Evolutionary conservation across 2,797 vertebrate species (phyloP), one percentile per base, ranked within the genome.

Genomic region (Apogon hyalosoma): DNA sequence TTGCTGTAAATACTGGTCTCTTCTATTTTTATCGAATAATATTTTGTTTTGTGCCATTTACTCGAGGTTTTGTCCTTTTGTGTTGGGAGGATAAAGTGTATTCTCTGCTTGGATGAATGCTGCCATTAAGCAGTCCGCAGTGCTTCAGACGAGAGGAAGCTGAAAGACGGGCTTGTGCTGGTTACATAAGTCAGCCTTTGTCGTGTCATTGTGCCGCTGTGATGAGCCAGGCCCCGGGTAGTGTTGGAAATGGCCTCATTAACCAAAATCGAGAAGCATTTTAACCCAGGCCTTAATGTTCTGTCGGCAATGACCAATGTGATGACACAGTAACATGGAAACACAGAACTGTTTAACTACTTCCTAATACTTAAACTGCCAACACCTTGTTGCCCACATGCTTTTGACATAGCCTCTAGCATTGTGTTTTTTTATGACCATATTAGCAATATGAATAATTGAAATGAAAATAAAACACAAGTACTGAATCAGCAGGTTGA

Each of bases 161-260:
- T 91, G 86, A 91, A 87, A 83, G 79, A 71, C 65, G 1, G 73
- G 71, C 63, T 65, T 88, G 87, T 84, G 78, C 56, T 51, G 75
- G 80, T 90, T 87, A 80, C 85, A 82, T 90, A 92, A 90, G 80
- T 82, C 11, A 4, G 64, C 59, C 75, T 86, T 84, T 88, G 88
- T 87, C 38, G 48, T 61, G 66, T 72, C 59, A 81, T 79, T 82
- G 80, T 82, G 68, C 55, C 3, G n/a, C 58, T 72, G 77, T 61
- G 80, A 75, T 62, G 64, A 80, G 69, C 76, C 66, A 4, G 54
- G 60, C 63, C 9, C 39, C 0, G 55, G 53, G 67, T 62, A 71
- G 16, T 68, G n/a, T 62, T 72, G 64, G 60, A 72, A 67, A 72
- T 15, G 77, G 62, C 69, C 77, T 80, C 75, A 79, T 80, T 82